Conservation (phyloP, 2,113 vertebrate species). For the Trematocara unimaculatum region DNA sequence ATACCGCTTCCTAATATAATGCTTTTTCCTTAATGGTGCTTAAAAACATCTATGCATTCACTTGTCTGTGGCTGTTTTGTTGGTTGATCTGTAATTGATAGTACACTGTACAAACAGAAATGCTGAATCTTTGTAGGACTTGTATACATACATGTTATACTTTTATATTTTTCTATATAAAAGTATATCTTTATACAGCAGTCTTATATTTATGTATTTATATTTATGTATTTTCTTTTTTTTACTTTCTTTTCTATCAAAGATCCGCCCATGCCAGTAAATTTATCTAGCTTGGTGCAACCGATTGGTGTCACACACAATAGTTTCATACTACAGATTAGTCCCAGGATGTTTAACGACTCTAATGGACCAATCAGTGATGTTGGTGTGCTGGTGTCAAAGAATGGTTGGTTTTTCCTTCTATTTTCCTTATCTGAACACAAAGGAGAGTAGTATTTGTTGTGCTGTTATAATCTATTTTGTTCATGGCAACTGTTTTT, state of each 20-base stretch:
- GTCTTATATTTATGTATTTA: neutral
- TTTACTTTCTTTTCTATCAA: slow-evolving; percentile 2
- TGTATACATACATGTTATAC: neutral
- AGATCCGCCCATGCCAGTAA: slow-evolving; percentile 69
- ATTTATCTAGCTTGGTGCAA: neutral
- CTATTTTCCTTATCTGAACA: neutral
- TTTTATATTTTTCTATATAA: neutral
- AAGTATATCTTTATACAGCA: neutral
- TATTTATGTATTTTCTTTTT: neutral
- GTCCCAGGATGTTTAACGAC: slow-evolving; percentile 40
- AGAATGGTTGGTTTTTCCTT: slow-evolving; percentile 30
- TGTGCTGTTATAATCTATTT: neutral
- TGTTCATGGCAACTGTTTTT: neutral
- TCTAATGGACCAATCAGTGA: slow-evolving; percentile 72
- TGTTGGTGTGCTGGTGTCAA: slow-evolving; percentile 79
- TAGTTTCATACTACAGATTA: slow-evolving; percentile 27
- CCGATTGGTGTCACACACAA: rapidly evolving
- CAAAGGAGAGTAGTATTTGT: neutral
- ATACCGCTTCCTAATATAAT: rapidly evolving
- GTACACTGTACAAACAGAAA: neutral
- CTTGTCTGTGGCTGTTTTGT: neutral
- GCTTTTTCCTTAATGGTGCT: neutral
- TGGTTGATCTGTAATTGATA: neutral
- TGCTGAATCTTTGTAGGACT: neutral
- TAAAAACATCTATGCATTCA: neutral